Percentiles rank a stretch among this genome's conserved stretches.
These are phyloP conservation scores for Cheilosia impressa DNA, from an alignment of 2,888 invertebrate genomes.

Conservation along the genomic window DNA sequence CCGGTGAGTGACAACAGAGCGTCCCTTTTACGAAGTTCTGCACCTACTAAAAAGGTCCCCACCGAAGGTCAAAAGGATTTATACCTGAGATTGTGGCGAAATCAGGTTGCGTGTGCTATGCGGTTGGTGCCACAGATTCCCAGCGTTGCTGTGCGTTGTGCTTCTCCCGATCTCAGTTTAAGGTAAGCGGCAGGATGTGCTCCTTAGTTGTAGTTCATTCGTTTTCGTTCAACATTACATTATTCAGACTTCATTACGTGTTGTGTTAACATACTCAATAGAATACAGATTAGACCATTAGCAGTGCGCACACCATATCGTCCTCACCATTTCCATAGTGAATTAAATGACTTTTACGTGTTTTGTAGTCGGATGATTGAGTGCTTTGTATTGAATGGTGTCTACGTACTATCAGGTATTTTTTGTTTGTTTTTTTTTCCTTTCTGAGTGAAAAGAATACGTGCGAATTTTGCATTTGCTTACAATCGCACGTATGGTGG, in stretches of 20 bases:
- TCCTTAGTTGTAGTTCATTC: constrained; percentile 25
- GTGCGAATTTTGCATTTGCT: background rate
- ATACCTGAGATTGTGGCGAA: constrained; percentile 98
- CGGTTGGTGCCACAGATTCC: constrained; percentile 96
- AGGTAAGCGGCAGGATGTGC: constrained; percentile 86
- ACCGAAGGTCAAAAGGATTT: constrained; percentile 93
- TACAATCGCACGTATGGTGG: background rate
- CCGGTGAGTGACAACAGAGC: constrained; percentile 98
- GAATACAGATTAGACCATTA: constrained; percentile 30
- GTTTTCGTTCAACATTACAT: constrained; percentile 57
- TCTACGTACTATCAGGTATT: constrained; percentile 8
- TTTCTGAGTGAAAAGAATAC: no score
- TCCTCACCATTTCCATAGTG: constrained; percentile 13
- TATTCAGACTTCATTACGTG: constrained; percentile 44
- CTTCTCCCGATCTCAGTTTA: constrained; percentile 95
- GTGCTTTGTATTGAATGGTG: constrained; percentile 8
- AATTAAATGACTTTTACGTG: constrained; percentile 19
- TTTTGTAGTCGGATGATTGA: constrained; percentile 19
- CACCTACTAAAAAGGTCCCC: constrained; percentile 94
- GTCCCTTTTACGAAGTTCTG: constrained; percentile 94
- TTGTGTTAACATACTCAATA: constrained; percentile 49
- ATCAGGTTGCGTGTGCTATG: constrained; percentile 98
- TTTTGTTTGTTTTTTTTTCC: background rate
- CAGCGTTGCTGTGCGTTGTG: constrained; percentile 93
- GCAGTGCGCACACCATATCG: constrained; percentile 29